phyloP scores from a whole-genome alignment of 2,113 vertebrate species.

The Eublepharis macularius region DNA sequence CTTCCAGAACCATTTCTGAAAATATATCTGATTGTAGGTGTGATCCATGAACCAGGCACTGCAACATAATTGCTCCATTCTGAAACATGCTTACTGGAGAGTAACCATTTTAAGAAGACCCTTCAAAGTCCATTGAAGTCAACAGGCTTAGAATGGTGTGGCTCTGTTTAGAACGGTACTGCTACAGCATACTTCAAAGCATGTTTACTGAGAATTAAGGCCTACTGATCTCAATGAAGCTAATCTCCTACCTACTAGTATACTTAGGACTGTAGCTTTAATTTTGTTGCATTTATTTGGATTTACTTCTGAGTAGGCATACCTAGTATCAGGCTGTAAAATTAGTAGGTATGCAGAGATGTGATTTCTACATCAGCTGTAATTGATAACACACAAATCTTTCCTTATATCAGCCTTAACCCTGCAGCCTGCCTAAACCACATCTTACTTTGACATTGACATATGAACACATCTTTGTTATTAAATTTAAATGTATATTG shows the following conservation, averaged over 20 bases:
- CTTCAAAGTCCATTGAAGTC: no score
- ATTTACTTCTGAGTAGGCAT: not conserved
- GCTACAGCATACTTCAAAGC: no score
- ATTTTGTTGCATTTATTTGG: not conserved
- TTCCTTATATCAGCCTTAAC: not conserved
- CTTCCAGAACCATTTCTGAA: not conserved
- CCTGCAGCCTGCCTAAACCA: not conserved
- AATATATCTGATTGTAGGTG: not conserved
- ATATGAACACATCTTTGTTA: not conserved
- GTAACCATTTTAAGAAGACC: no score
- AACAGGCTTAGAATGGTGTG: no score
- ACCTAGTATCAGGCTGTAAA: not conserved
- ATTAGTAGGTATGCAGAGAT: not conserved
- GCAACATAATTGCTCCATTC: not conserved
- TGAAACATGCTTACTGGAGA: not conserved
- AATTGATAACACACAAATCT: not conserved
- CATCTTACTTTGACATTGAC: not conserved
- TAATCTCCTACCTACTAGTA: no score
- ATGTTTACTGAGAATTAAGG: no score
- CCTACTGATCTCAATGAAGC: no score
- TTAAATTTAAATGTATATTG: constrained; percentile 9
- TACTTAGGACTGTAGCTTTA: no score
- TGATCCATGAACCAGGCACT: not conserved
- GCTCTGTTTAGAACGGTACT: no score
- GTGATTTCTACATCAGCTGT: not conserved